Evolutionary conservation across 1,140 invertebrate genomes (phyloP), one percentile per base, ranked within the genome.

Genomic region (Bicyclus anynana): DNA sequence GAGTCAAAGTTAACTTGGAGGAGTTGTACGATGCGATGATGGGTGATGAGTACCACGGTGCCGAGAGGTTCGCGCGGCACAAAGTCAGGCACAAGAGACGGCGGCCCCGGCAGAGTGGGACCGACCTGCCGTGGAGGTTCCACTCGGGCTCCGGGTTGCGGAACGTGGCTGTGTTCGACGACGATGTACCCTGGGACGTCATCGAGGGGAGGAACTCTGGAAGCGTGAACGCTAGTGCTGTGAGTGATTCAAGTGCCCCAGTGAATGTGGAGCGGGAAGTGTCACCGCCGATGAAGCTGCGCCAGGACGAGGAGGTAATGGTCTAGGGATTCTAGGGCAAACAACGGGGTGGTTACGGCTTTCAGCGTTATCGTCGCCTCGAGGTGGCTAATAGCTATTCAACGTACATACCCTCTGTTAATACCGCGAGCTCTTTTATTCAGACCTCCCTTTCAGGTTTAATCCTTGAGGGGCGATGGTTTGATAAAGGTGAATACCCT

Each of bases 81-180:
- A 77, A 77, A 71, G 85, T 88, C 42, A 59, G 85, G 50, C 85
- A 88, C 50, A 88, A 88, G 77, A 55, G 85, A 37, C 75, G 84
- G 0, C 60, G 79, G 49, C 73, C 83, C 2, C 64, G 83, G 29
- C 74, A 84, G 58, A 79, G 73, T 44, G 81, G 81, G n/a, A 70
- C 74, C 12, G 76, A 81, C 5, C 59, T 78, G 1, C 84, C 83
- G 2, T 87, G 83, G 83, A 73, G 78, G 52, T 87, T 87, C 55
- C 84, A 87, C 38, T 68, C 73, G 12, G 83, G 80, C 0, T 52
- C 62, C 6, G 53, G 66, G 46, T 16, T 74, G 50, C 50, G 77
- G 44, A 88, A 88, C 60, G 83, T 86, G 23, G 72, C 72, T 14
- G 74, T 78, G 50, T 87, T 77, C 59, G 72, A 84, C n/a, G 71